Conservation (phyloP, 2,888 invertebrate species). For the Ashinkailepas kermadecensis region DNA sequence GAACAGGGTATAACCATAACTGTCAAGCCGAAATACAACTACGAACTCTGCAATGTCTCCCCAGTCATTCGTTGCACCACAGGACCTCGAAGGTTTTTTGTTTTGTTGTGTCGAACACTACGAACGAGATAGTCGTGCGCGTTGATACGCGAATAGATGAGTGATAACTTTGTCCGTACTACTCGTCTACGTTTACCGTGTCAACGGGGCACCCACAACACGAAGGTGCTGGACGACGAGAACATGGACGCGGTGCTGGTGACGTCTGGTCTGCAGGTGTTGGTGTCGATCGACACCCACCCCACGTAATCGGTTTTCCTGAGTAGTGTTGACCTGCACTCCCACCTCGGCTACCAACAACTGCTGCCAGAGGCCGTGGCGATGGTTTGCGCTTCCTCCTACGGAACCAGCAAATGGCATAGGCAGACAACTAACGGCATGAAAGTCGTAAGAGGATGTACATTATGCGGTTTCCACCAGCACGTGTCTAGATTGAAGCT, state of each 20-base stretch:
- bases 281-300: not conserved
- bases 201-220: too few relatives aligned
- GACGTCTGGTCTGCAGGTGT: not conserved
- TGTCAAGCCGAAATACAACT: too few relatives aligned
- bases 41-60: too few relatives aligned
- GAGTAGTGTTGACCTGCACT: not conserved
- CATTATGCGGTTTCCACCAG: not conserved
- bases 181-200: too few relatives aligned
- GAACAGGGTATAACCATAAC: too few relatives aligned
- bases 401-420: not conserved
- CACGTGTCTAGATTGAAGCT: not conserved
- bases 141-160: too few relatives aligned
- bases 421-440: not conserved
- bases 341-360: not conserved
- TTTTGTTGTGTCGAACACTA: too few relatives aligned
- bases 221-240: not conserved
- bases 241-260: not conserved
- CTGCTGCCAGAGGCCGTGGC: not conserved
- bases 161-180: too few relatives aligned
- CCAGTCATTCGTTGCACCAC: too few relatives aligned
- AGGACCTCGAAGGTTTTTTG: too few relatives aligned
- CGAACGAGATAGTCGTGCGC: too few relatives aligned
- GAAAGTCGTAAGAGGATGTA: not conserved
- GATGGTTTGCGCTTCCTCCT: not conserved
- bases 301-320: not conserved